These are phyloP conservation scores for Seriola rivoliana DNA, from an alignment of 2,113 vertebrate genomes.

Conservation along the genomic window DNA sequence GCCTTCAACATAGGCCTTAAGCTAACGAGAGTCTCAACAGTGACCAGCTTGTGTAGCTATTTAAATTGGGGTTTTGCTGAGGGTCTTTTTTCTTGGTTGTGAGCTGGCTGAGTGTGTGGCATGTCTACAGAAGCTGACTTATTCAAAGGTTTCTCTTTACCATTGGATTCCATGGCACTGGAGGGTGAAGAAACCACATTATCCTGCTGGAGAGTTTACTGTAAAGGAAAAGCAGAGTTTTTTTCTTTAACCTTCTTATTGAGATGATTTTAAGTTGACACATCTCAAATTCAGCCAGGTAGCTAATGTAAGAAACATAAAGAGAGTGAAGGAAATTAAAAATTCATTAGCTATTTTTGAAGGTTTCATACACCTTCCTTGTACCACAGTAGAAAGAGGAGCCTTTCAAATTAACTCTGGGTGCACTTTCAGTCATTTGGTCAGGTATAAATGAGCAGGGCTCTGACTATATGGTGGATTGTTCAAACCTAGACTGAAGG, in stretches of 20 bases:
- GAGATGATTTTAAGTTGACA: neutral
- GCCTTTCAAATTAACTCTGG: neutral
- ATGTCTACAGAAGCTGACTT: constrained; percentile 71
- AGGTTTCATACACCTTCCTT: neutral
- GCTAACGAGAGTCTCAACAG: constrained; percentile 65
- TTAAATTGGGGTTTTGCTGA: constrained; percentile 63
- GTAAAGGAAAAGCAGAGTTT: neutral
- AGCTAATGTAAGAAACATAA: neutral
- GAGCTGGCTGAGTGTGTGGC: constrained; percentile 68
- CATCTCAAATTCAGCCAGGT: neutral
- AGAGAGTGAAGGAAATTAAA: neutral
- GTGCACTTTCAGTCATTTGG: neutral
- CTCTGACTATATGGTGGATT: neutral
- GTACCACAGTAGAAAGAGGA: neutral
- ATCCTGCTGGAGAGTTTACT: constrained; percentile 36
- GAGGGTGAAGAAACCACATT: constrained; percentile 54
- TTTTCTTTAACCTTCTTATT: neutral
- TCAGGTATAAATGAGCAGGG: neutral
- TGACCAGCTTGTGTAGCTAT: constrained; percentile 67
- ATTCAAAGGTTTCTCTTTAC: constrained; percentile 67
- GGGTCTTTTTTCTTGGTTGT: constrained; percentile 60
- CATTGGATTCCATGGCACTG: constrained; percentile 51
- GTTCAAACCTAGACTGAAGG: neutral
- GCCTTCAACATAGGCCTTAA: constrained; percentile 44
- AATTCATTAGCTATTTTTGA: too few relatives aligned